Percentiles rank a stretch among this genome's conserved stretches.
These are phyloP conservation scores for Macropodus opercularis DNA, from an alignment of 2,797 vertebrate genomes.

Conservation along the genomic window DNA sequence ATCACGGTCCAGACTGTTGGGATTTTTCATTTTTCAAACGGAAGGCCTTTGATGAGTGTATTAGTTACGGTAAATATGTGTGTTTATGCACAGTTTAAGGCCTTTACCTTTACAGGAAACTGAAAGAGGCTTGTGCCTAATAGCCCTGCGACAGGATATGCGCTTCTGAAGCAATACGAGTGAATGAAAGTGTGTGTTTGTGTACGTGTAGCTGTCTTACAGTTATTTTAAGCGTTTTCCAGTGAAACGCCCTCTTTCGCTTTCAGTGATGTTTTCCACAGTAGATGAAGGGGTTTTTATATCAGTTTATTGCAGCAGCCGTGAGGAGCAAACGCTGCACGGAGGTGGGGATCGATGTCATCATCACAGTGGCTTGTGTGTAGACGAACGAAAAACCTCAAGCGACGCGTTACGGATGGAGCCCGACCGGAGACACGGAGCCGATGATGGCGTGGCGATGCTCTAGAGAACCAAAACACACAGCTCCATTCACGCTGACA, in stretches of 20 bases:
- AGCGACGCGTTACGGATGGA: conserved; percentile 42
- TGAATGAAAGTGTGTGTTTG: conserved; percentile 4
- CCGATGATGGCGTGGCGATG: too few species aligned
- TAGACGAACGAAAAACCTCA: conserved; percentile 50
- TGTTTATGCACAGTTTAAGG: conserved; percentile 55
- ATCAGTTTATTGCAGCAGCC: conserved; percentile 14
- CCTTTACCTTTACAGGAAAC: conserved; percentile 78
- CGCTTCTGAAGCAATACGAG: conserved; percentile 41
- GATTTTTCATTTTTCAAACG: conserved; percentile 51
- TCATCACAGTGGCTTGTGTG: conserved; percentile 51
- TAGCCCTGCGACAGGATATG: conserved; percentile 39
- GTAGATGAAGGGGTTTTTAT: conserved; percentile 9
- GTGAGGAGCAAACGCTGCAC: neutral
- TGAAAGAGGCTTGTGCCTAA: conserved; percentile 57
- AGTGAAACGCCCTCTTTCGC: conserved; percentile 20
- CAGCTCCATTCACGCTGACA: too few species aligned
- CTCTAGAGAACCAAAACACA: too few species aligned
- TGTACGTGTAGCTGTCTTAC: conserved; percentile 3
- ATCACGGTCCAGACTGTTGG: conserved; percentile 56
- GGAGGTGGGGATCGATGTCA: conserved; percentile 37
- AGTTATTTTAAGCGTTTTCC: conserved; percentile 26
- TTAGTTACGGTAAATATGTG: conserved; percentile 65
- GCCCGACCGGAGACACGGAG: conserved; percentile 55
- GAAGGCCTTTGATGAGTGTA: conserved; percentile 71
- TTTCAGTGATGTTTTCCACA: conserved; percentile 16